Percentiles rank a stretch among this genome's conserved stretches.
phyloP scores from a whole-genome alignment of 2,888 invertebrate genomes.

The Calliscelio sp. region DNA sequence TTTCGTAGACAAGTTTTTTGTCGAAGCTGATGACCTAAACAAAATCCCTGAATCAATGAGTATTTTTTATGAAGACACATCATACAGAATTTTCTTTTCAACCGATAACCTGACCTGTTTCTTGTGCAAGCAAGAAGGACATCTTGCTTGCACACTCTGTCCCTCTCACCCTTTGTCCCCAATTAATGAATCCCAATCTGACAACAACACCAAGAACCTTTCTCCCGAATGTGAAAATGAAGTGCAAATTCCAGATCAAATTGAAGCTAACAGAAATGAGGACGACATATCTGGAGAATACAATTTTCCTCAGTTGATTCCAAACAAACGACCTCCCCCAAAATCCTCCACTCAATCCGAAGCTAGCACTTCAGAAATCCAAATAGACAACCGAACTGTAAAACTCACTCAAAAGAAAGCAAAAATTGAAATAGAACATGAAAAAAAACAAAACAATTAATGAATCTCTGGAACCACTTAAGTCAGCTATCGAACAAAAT shows the following conservation, averaged over 20 bases:
- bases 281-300: no score
- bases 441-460: neutral
- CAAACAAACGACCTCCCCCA: neutral
- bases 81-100: constrained; percentile 23
- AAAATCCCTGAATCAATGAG: constrained; percentile 9
- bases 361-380: neutral
- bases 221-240: no score
- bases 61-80: constrained; percentile 13
- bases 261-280: no score
- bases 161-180: no score
- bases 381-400: neutral
- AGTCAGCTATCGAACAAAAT: neutral
- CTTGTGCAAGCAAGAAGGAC: constrained; percentile 29
- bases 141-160: constrained; percentile 16
- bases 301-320: no score
- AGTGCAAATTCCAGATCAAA: neutral
- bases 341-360: neutral
- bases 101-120: constrained; percentile 20
- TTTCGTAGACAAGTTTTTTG: constrained; percentile 18
- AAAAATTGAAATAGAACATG: neutral
- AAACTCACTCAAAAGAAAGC: neutral
- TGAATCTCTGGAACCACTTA: neutral
- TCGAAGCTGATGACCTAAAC: constrained; percentile 1
- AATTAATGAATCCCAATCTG: no score
- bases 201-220: no score